Evolutionary conservation across 2,888 invertebrate genomes (phyloP), one percentile per base, ranked within the genome.

Genomic region (Lordiphosa andalusiaca): DNA sequence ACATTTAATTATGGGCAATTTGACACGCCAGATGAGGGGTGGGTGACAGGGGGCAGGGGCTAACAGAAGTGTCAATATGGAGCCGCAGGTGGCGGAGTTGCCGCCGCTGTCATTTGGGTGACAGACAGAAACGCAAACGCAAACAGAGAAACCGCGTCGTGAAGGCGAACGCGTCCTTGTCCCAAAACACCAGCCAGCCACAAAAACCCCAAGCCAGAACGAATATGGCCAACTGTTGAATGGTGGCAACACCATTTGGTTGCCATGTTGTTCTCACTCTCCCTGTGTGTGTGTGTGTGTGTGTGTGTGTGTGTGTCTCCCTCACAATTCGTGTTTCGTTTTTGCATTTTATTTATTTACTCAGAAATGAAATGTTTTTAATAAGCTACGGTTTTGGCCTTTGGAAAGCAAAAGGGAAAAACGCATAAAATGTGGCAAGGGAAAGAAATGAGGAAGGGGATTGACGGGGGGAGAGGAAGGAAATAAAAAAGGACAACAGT

Each of bases 71-170:
- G 75, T 80, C 81, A 76, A 76, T 76, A 76, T 71, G 69, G 54
- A 67, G 81, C 75, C 81, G 81, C 75, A 76, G 73, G 81, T 76
- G 76, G 71, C 59, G 69, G 53, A 66, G 58, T 42, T 67, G 56
- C 61, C 62, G 54, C 23, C 55, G 71, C 71, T 76, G 81, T 80
- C 81, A 73, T 63, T 19, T 2, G 64, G 64, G 64, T 71, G 73
- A 76, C 81, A n/a, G n/a, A n/a, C n/a, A n/a, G 76, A 76, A 80
- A 76, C 73, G 77, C 71, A 80, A 75, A 80, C 71, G 73, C 71
- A 73, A 80, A 75, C 77, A 76, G 51, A 76, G 51, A 73, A 76
- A 76, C 80, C 75, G 69, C 73, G 73, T 66, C 46, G 63, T 53
- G 69, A 53, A 59, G 70, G 53, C 70, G 68, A 65, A 60, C 60